Evolutionary conservation across 1,140 invertebrate genomes (phyloP).

Genomic region (Ceratina calcarata): DNA sequence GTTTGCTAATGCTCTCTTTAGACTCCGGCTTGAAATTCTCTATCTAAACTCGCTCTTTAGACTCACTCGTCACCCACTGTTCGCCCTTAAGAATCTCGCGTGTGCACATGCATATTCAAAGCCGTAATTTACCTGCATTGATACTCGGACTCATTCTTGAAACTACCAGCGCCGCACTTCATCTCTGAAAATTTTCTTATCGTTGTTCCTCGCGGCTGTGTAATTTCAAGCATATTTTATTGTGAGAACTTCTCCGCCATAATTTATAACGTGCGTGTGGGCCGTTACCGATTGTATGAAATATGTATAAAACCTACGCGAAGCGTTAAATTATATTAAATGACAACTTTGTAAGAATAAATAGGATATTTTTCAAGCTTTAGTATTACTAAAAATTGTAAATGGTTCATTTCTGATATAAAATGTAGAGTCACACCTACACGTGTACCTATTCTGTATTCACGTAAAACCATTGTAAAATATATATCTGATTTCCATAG

Average conservation of each 20-base stretch:
- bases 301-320: background rate
- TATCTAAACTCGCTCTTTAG: constrained; percentile 36
- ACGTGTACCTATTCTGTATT: too few species aligned
- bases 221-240: background rate
- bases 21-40: constrained; percentile 24
- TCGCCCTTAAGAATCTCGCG: constrained; percentile 14
- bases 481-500: constrained; percentile 4
- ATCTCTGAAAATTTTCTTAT: background rate
- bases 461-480: too few species aligned
- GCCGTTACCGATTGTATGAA: background rate
- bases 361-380: too few species aligned
- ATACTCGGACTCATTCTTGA: background rate
- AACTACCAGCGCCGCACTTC: background rate
- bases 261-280: background rate
- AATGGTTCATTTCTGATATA: background rate
- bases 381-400: background rate
- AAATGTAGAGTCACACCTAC: too few species aligned
- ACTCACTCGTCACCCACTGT: constrained; percentile 18
- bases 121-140: background rate
- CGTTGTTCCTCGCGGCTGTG: background rate
- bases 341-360: background rate
- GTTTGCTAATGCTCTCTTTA: constrained; percentile 30
- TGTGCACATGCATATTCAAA: background rate
- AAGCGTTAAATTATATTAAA: background rate
- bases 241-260: background rate